A percentile compares a stretch with the other conserved stretches of the same genome.
Evolutionary conservation across 2,113 vertebrate genomes (phyloP).

Genomic region (Tyto alba): DNA sequence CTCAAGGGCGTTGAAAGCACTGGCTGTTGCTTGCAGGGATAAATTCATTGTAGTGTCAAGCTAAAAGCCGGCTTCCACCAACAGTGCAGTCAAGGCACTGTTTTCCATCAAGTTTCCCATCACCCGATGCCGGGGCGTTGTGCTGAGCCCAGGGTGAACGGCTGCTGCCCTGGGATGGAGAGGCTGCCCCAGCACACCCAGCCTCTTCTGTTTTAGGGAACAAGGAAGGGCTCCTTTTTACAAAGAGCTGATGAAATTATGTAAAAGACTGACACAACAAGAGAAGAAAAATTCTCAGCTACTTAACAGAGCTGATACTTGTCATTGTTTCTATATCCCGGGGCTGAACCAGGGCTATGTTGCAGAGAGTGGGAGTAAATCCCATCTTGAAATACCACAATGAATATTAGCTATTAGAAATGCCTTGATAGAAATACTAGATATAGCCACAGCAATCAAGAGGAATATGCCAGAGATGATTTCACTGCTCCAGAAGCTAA

Average conservation of each 20-base stretch:
- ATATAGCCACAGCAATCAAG: conserved; percentile 15
- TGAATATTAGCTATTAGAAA: conserved; percentile 24
- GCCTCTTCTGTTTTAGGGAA: neutral
- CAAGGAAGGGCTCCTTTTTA: neutral
- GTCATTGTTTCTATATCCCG: neutral
- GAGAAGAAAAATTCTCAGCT: neutral
- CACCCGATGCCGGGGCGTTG: fast-evolving
- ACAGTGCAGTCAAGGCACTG: neutral
- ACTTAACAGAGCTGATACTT: neutral
- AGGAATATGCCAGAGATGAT: conserved; percentile 16
- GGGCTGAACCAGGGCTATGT: neutral
- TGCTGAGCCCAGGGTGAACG: neutral
- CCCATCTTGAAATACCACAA: conserved; percentile 2
- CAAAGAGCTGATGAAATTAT: neutral
- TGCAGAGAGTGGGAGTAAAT: conserved; percentile 14
- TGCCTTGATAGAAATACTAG: neutral
- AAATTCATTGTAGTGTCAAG: neutral
- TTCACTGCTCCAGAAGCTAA: conserved; percentile 17
- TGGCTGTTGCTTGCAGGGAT: neutral
- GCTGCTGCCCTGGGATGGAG: neutral
- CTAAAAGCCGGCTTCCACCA: neutral
- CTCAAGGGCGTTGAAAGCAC: neutral
- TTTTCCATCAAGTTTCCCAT: neutral
- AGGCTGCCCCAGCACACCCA: neutral
- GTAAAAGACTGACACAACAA: neutral